Evolutionary conservation across 2,797 vertebrate genomes (phyloP).

Genomic region (Neostethus bicornis): DNA sequence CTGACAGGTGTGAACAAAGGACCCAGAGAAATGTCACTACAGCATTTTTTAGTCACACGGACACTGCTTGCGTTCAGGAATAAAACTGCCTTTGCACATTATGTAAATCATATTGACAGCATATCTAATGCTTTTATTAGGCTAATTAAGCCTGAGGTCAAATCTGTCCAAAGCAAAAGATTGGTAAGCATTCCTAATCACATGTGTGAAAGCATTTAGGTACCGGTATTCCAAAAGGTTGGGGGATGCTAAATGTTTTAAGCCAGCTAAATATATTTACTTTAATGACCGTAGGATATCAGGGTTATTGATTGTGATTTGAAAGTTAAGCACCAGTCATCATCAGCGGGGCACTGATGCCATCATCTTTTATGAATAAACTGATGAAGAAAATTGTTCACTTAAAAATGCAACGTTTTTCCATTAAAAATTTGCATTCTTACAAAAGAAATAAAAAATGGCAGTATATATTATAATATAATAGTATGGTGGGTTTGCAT

Average conservation of each 20-base stretch:
- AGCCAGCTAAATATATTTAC: conserved; percentile 64
- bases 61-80: conserved; percentile 60
- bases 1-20: conserved; percentile 81
- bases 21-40: conserved; percentile 78
- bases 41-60: conserved; percentile 62
- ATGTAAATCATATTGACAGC: conserved; percentile 83
- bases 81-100: conserved; percentile 69
- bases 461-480: too few relatives aligned
- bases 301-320: conserved; percentile 51
- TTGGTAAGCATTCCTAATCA: conserved; percentile 35
- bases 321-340: conserved; percentile 24
- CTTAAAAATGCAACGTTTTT: conserved; percentile 4
- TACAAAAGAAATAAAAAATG: conserved; percentile 5
- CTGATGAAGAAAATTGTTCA: conserved; percentile 3
- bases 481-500: too few relatives aligned
- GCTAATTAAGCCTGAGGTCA: conserved; percentile 78
- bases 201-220: conserved; percentile 23
- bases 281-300: conserved; percentile 53
- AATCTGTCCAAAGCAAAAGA: conserved; percentile 55
- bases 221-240: conserved; percentile 51
- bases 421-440: not conserved
- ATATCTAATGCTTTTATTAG: conserved; percentile 81
- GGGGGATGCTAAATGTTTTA: conserved; percentile 52
- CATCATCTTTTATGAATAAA: conserved; percentile 3
- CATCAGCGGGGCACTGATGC: conserved; percentile 13